phyloP scores from a whole-genome alignment of 2,888 invertebrate species.

The Vanessa cardui region DNA sequence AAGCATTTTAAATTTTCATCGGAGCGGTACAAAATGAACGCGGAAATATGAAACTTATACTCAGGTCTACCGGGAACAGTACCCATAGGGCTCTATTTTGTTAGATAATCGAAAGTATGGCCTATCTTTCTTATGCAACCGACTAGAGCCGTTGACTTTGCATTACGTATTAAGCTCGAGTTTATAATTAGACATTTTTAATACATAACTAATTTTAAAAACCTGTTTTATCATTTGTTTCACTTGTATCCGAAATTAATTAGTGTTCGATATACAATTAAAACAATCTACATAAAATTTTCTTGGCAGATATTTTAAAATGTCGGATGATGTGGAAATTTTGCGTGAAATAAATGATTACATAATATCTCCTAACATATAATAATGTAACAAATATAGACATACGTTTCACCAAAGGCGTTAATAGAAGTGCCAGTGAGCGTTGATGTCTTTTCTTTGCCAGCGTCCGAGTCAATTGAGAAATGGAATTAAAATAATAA shows the following conservation, averaged over 20 bases:
- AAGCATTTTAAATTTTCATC: neutral
- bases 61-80: constrained; percentile 15
- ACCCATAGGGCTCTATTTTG: constrained; percentile 20
- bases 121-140: constrained; percentile 32
- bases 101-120: constrained; percentile 22
- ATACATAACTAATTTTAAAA: constrained; percentile 11
- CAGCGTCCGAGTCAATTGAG: too few species aligned
- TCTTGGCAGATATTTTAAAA: neutral
- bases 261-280: neutral
- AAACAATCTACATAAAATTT: neutral
- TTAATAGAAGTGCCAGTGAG: neutral
- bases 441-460: constrained; percentile 30
- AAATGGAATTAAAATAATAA: too few species aligned
- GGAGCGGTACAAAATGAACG: constrained; percentile 1
- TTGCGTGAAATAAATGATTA: neutral
- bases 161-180: constrained; percentile 5
- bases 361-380: neutral
- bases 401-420: neutral
- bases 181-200: constrained; percentile 10
- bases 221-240: neutral
- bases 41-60: constrained; percentile 14
- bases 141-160: constrained; percentile 24
- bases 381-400: neutral
- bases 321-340: neutral
- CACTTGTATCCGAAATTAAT: neutral